Percentiles rank a stretch among this genome's conserved stretches.
These are phyloP conservation scores for Mobula hypostoma DNA, from an alignment of 2,113 vertebrate genomes.

Conservation along the genomic window DNA sequence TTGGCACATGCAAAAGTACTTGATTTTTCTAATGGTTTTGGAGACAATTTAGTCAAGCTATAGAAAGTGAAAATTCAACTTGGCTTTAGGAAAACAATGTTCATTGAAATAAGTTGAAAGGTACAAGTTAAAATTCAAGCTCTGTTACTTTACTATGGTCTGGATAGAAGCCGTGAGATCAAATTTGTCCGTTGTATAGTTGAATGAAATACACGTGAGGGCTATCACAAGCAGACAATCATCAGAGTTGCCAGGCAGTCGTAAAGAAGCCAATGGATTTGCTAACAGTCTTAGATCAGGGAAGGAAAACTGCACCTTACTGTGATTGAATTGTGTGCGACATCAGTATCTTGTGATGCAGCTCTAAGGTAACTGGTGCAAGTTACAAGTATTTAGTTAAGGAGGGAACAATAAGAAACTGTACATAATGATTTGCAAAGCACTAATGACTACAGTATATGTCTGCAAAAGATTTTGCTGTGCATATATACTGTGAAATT, in stretches of 20 bases:
- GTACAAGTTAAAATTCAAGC: neutral
- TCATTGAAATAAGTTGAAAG: too few relatives aligned
- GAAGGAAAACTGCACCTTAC: too few relatives aligned
- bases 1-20: neutral
- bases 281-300: neutral
- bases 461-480: too few relatives aligned
- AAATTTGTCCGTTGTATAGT: neutral
- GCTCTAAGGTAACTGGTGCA: neutral
- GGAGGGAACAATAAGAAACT: neutral
- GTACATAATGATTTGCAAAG: neutral
- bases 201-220: neutral
- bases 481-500: neutral
- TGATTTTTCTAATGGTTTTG: neutral
- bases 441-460: too few relatives aligned
- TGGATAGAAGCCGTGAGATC: neutral
- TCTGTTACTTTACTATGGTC: neutral
- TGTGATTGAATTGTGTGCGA: neutral
- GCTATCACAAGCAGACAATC: neutral
- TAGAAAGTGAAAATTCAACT: neutral
- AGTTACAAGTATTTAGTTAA: neutral
- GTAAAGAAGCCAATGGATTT: neutral
- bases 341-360: neutral
- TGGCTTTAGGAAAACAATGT: neutral
- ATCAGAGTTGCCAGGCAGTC: neutral
- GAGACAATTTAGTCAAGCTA: neutral